phyloP scores from a whole-genome alignment of 2,797 vertebrate genomes.

The Neoniphon sammara region DNA sequence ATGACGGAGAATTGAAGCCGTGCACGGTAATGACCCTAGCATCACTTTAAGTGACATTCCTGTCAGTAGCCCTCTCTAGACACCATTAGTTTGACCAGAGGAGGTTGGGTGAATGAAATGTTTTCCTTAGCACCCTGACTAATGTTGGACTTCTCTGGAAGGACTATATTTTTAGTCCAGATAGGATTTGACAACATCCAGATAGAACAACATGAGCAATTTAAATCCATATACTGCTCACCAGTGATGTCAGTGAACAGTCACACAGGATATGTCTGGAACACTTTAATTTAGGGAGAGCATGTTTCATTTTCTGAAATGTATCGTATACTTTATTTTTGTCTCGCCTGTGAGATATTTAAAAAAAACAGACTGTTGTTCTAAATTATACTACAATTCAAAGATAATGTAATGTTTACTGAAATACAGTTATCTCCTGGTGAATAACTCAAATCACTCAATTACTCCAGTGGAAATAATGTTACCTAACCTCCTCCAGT shows the following conservation, averaged over 20 bases:
- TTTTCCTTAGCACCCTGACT: constrained; percentile 35
- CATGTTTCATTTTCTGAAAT: neutral
- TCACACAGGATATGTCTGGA: neutral
- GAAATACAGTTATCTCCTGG: neutral
- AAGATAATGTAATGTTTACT: no score
- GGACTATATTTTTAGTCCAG: neutral
- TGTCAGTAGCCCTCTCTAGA: constrained; percentile 40
- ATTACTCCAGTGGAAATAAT: neutral
- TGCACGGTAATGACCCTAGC: constrained; percentile 64
- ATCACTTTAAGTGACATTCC: constrained; percentile 52
- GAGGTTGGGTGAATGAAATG: constrained; percentile 36
- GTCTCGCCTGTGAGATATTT: no score
- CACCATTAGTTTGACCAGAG: constrained; percentile 50
- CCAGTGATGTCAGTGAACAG: no score
- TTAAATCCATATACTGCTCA: no score
- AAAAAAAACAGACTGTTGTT: no score
- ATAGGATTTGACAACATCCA: neutral
- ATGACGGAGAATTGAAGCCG: constrained; percentile 58
- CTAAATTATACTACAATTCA: no score
- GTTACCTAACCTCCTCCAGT: no score
- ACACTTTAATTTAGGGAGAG: no score
- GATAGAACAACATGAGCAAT: neutral
- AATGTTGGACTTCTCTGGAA: constrained; percentile 6
- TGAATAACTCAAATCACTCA: neutral
- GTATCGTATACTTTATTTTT: no score